Evolutionary conservation across 2,113 vertebrate genomes (phyloP), one percentile per base, ranked within the genome.

Genomic region (Solea senegalensis): DNA sequence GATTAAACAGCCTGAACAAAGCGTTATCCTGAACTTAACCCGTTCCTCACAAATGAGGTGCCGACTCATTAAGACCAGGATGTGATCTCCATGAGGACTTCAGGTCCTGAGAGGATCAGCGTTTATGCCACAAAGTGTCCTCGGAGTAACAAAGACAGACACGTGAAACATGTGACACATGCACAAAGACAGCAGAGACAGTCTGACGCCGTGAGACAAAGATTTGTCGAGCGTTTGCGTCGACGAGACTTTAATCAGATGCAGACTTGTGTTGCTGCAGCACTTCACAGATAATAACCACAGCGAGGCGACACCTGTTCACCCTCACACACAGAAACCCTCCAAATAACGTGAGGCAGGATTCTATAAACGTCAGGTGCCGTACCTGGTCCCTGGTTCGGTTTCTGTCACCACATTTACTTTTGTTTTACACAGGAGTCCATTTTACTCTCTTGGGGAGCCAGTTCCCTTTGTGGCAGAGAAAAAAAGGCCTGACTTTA

Each of bases 301-400:
- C 92, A 91, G 87, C 89, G 86, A 91, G 90, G 90, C 88, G 86
- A 90, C 90, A 93, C 90, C 91, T 93, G 92, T 12, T 45, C 44
- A 45, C 44, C 65, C 62, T 79, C 72, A 83, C 71, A 80, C 71
- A 78, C 12, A 68, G 51, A 41, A 3, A 15, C 34, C 34, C 34
- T 34, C 34, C 0, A 34, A 15, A 14, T 3, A 59, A 83, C 44
- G 49, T 73, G 66, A 76, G 72, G 61, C 72, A 64, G 1, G 63
- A 54, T 50, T 44, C 48, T 63, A 54, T 80, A 68, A 80, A 63
- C 67, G 7, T 84, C 80, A 79, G 76, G 73, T 85, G 74, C 55
- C 69, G 62, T 71, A 77, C 80, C 80, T 86, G 75, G 78, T 81
- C 64, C 76, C 76, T 66, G 80, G 74, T 79, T 65, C 51, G 5